Evolutionary conservation across 1,140 invertebrate species (phyloP), one percentile per base, ranked within the genome.

Genomic region (Belonocnema kinseyi): DNA sequence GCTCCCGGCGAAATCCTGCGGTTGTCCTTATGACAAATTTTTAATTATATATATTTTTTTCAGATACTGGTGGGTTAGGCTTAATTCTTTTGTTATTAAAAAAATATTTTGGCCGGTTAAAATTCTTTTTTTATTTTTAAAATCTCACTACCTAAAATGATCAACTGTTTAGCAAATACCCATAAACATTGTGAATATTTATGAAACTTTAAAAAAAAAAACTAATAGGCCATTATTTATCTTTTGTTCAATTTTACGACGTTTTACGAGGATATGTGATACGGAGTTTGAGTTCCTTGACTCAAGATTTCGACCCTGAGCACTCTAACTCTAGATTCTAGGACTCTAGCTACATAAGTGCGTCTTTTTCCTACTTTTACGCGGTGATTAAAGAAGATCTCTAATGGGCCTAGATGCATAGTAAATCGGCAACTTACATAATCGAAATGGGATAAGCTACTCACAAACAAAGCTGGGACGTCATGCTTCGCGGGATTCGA

Each of bases 401-500:
- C 72, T 80, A 82, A 83, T 77, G 72, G 72, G 76, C 78, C 80
- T 82, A 78, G 79, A 79, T 79, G 74, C 77, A 81, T 81, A 81
- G 56, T 71, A 77, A 85, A 79, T 72, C 74, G 52, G 54, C 66
- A 61, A 61, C 72, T 86, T 86, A 84, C 81, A 80, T 85, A 85
- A 86, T 77, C 71, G 83, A 78, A 80, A 83, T 81, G 75, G 75
- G 84, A 84, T 79, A 78, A 85, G 81, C 84, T 83, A 83, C 78
- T 79, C 26, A 56, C 75, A 82, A 80, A 85, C 84, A 85, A 85
- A 85, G 84, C 82, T 84, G 83, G 81, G 81, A 85, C 82, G 84
- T 86, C 26, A 86, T 82, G 85, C 79, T 86, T 74, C 77, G 76
- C 71, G 82, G 76, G 40, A 52, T 75, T 51, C 40, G 80, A 76